These are phyloP conservation scores for western clawed frog (Xenopus tropicalis) DNA, from an alignment of 2,113 vertebrate species.

Conservation along the genomic window DNA sequence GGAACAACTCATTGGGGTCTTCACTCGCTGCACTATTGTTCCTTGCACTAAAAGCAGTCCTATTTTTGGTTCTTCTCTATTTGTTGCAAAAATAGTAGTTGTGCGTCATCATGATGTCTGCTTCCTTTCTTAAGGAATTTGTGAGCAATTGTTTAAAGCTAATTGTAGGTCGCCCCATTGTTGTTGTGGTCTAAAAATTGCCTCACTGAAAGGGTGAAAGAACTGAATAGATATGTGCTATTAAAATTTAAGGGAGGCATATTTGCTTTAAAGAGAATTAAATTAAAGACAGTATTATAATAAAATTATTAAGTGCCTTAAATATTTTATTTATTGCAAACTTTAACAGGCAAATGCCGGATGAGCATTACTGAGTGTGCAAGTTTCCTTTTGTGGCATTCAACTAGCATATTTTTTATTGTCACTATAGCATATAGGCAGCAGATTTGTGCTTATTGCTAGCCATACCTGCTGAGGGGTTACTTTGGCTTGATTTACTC, in stretches of 20 bases:
- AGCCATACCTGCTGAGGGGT: no score
- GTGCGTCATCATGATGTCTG: slow-evolving; percentile 78
- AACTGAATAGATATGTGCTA: neutral
- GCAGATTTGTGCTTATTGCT: no score
- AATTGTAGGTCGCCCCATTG: slow-evolving; percentile 70
- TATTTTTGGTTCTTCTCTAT: slow-evolving; percentile 71
- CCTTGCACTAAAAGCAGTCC: slow-evolving; percentile 59
- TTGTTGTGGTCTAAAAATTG: slow-evolving; percentile 65
- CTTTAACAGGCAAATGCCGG: no score
- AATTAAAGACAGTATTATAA: no score
- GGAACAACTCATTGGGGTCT: slow-evolving; percentile 5
- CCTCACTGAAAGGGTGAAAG: slow-evolving; percentile 60
- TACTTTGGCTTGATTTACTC: no score
- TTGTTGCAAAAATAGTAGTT: slow-evolving; percentile 61
- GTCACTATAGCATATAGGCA: no score
- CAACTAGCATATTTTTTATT: no score
- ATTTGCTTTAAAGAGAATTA: no score
- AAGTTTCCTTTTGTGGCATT: no score
- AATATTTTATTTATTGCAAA: no score
- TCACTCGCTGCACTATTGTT: slow-evolving; percentile 54
- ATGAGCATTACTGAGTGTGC: no score
- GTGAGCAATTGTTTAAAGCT: slow-evolving; percentile 81
- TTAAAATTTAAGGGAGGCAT: neutral
- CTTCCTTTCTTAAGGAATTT: slow-evolving; percentile 85
- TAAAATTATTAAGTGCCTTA: no score